Evolutionary conservation across 1,140 invertebrate genomes (phyloP).

Genomic region (Caenorhabditis latens): DNA sequence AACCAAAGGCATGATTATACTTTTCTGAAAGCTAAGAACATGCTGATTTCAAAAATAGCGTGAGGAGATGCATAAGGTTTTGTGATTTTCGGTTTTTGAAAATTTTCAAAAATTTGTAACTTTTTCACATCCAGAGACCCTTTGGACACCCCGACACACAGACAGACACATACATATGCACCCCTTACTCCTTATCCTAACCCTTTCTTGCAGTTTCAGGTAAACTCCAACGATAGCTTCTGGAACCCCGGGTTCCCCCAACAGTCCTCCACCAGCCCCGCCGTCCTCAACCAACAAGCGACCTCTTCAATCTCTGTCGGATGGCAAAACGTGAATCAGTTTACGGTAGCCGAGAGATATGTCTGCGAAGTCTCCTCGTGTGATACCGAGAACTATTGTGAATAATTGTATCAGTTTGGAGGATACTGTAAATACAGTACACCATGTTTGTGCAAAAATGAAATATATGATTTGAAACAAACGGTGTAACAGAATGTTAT

Average conservation of each 20-base stretch:
- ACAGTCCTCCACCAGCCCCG: not conserved
- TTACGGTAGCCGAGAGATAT: slow-evolving; percentile 19
- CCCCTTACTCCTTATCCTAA: too few relatives aligned
- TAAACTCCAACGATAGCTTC: not conserved
- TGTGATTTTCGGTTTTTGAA: too few relatives aligned
- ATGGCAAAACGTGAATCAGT: slow-evolving; percentile 42
- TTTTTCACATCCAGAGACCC: too few relatives aligned
- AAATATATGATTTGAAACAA: not conserved
- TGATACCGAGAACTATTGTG: slow-evolving; percentile 35
- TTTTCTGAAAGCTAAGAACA: too few relatives aligned
- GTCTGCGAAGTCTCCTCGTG: slow-evolving; percentile 14
- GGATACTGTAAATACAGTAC: not conserved
- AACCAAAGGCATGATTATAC: too few relatives aligned
- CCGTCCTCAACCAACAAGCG: slow-evolving; percentile 2
- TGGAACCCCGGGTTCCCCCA: slow-evolving; percentile 29
- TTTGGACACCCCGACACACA: too few relatives aligned
- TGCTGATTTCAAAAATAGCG: too few relatives aligned
- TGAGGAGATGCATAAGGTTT: too few relatives aligned
- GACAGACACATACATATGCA: too few relatives aligned
- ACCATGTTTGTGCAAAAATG: not conserved
- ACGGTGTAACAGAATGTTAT: not conserved
- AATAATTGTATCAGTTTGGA: not conserved
- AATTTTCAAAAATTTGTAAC: too few relatives aligned
- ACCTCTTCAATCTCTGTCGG: not conserved
- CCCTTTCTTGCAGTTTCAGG: slow-evolving; percentile 16